These are phyloP conservation scores for Myripristis jacobus DNA, from an alignment of 2,797 vertebrate genomes.

Conservation along the genomic window DNA sequence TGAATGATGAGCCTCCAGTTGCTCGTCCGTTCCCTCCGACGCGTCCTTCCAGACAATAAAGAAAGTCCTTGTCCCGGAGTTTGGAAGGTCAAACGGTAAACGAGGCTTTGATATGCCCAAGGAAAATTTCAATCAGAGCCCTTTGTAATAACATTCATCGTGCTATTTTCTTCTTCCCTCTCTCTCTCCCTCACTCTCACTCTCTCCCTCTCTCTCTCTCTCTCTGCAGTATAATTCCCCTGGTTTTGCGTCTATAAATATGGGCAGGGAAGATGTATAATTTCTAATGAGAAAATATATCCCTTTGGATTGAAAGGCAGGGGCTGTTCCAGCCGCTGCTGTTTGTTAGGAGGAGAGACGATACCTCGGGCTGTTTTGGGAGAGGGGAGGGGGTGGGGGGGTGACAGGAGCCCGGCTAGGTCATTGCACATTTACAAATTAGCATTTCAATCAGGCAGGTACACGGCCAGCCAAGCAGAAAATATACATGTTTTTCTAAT, in stretches of 20 bases:
- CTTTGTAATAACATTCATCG: slow-evolving; percentile 85
- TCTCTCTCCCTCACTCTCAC: slow-evolving; percentile 64
- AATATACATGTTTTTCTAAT: slow-evolving; percentile 82
- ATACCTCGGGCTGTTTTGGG: slow-evolving; percentile 83
- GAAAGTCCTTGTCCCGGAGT: slow-evolving; percentile 83
- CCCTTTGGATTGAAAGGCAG: slow-evolving; percentile 85
- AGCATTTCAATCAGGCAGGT: slow-evolving; percentile 87
- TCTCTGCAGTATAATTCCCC: slow-evolving; percentile 81
- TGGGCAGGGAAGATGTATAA: slow-evolving; percentile 82
- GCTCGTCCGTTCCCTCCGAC: slow-evolving; percentile 41
- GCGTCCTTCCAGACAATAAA: slow-evolving; percentile 71
- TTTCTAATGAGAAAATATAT: slow-evolving; percentile 86
- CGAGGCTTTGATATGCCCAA: slow-evolving; percentile 82
- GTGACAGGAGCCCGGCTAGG: slow-evolving; percentile 78
- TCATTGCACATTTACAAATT: slow-evolving; percentile 87
- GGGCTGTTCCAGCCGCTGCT: slow-evolving; percentile 71
- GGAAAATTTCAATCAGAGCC: slow-evolving; percentile 82
- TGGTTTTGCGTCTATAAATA: slow-evolving; percentile 86
- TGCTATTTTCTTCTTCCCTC: slow-evolving; percentile 39
- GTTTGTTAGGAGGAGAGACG: slow-evolving; percentile 86
- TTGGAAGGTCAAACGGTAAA: slow-evolving; percentile 85
- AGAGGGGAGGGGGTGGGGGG: slow-evolving; percentile 33
- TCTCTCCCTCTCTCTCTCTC: slow-evolving; percentile 57
- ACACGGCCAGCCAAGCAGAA: slow-evolving; percentile 78
- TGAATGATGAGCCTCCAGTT: slow-evolving; percentile 42